phyloP scores from a whole-genome alignment of 2,888 invertebrate species.

The Cabera pusaria region DNA sequence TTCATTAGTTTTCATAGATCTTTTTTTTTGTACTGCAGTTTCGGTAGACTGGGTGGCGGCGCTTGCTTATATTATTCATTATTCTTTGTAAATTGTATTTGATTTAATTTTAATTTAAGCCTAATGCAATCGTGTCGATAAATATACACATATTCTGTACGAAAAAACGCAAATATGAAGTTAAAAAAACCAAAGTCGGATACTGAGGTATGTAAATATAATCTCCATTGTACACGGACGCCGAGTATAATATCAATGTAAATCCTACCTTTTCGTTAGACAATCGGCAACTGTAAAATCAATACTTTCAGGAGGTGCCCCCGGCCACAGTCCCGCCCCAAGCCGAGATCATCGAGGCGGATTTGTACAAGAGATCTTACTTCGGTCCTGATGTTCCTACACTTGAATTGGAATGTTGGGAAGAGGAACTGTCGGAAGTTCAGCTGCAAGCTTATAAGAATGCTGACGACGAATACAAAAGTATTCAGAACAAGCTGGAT shows the following conservation, averaged over 20 bases:
- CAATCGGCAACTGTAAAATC: too few species aligned
- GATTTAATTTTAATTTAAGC: too few species aligned
- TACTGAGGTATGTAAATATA: conserved; percentile 53
- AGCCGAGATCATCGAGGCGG: conserved; percentile 76
- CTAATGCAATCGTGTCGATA: too few species aligned
- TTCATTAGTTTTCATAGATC: too few species aligned
- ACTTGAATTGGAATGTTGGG: conserved; percentile 87
- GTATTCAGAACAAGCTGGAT: conserved; percentile 84
- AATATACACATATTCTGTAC: background rate
- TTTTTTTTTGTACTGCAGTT: too few species aligned
- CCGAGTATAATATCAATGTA: too few species aligned
- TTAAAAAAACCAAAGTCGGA: conserved; percentile 65
- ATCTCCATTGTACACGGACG: too few species aligned
- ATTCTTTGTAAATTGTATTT: too few species aligned
- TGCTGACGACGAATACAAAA: conserved; percentile 86
- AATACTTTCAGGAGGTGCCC: conserved; percentile 16
- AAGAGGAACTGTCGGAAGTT: conserved; percentile 87
- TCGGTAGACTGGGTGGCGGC: too few species aligned
- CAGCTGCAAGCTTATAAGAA: conserved; percentile 85
- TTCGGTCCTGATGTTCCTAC: conserved; percentile 80
- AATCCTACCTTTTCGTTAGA: too few species aligned
- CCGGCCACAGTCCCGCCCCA: conserved; percentile 66
- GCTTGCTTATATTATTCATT: too few species aligned
- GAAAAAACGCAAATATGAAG: conserved; percentile 48
- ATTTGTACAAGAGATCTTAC: conserved; percentile 72